phyloP scores from a whole-genome alignment of 2,888 invertebrate genomes.

The Tenthredo amoena region DNA sequence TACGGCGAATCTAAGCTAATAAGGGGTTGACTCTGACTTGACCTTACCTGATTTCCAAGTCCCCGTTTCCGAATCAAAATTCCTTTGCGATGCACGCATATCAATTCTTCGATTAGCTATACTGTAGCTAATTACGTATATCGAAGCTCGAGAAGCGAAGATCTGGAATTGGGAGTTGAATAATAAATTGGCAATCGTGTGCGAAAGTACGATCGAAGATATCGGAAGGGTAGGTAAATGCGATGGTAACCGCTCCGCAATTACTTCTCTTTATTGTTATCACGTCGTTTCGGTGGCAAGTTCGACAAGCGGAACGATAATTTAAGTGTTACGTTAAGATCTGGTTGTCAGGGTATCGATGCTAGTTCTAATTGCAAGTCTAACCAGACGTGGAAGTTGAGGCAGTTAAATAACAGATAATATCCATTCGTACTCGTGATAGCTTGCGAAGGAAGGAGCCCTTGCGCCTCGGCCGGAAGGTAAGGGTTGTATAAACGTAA shows the following conservation, averaged over 20 bases:
- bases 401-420: constrained; percentile 30
- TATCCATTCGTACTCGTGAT: background rate
- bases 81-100: constrained; percentile 17
- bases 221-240: background rate
- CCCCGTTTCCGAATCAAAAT: constrained; percentile 48
- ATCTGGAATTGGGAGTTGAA: background rate
- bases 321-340: background rate
- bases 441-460: background rate
- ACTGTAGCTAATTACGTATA: too few species aligned
- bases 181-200: background rate
- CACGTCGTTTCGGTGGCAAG: constrained; percentile 34
- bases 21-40: constrained; percentile 59
- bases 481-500: constrained; percentile 49
- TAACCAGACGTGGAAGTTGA: constrained; percentile 2
- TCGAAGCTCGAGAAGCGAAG: too few species aligned
- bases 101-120: background rate
- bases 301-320: background rate
- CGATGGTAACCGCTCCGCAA: background rate
- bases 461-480: background rate
- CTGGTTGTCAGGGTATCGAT: background rate
- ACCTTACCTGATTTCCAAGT: constrained; percentile 57
- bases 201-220: too few species aligned
- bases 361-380: background rate
- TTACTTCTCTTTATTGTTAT: constrained; percentile 32
- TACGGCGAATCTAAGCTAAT: constrained; percentile 71